A percentile compares a stretch with the other conserved stretches of the same genome.
phyloP scores from a whole-genome alignment of 1,140 invertebrate genomes.

The Anadara kagoshimensis region DNA sequence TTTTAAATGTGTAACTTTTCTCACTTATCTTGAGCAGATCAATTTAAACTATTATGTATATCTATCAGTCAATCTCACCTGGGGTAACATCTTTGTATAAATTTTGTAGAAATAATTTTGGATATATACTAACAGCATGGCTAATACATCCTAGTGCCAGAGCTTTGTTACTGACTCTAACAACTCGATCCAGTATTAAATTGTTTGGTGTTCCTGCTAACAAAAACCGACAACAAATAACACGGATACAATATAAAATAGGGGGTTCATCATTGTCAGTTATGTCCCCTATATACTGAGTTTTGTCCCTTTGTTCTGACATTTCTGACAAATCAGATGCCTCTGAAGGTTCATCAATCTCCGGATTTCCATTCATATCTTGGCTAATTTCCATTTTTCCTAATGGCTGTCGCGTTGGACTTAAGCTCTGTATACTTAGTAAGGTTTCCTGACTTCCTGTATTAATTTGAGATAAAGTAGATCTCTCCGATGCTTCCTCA shows the following conservation, averaged over 20 bases:
- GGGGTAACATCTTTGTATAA: conserved; percentile 70
- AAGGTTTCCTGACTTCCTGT: conserved; percentile 70
- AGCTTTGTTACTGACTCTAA: conserved; percentile 89
- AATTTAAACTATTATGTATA: too few relatives aligned
- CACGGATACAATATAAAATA: conserved; percentile 84
- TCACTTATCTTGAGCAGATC: too few relatives aligned
- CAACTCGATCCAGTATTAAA: conserved; percentile 80
- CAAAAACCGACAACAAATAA: conserved; percentile 85
- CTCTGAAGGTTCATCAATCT: conserved; percentile 38
- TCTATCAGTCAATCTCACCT: conserved; percentile 14
- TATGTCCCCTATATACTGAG: conserved; percentile 45
- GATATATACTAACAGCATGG: conserved; percentile 81
- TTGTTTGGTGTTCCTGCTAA: conserved; percentile 79
- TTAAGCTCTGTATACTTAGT: conserved; percentile 63
- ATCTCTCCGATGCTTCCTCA: conserved; percentile 65
- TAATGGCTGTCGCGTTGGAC: conserved; percentile 50
- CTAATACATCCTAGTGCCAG: conserved; percentile 85
- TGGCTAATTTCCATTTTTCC: conserved; percentile 43
- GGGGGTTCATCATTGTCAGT: conserved; percentile 76
- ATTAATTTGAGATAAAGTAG: conserved; percentile 54
- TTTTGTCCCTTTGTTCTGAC: conserved; percentile 16
- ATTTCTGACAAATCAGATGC: background rate
- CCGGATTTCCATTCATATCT: conserved; percentile 70
- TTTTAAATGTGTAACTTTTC: too few relatives aligned
- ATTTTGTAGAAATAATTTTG: conserved; percentile 80